Evolutionary conservation across 2,888 invertebrate species (phyloP).

Genomic region (Trichacis sp.): DNA sequence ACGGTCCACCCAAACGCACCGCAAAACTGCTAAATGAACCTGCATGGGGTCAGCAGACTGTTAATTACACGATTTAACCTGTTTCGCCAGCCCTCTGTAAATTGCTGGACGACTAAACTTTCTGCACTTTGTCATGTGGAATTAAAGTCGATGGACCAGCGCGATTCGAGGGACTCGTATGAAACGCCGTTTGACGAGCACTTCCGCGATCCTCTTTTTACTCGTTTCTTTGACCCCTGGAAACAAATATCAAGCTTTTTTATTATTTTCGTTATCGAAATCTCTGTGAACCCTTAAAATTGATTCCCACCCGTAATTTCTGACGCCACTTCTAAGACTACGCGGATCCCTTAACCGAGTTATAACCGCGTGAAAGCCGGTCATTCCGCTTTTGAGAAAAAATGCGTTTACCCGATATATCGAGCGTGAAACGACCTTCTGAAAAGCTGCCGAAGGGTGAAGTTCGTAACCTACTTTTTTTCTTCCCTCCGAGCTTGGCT

Average conservation of each 20-base stretch:
- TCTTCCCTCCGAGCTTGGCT: no score
- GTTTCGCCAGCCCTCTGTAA: slow-evolving; percentile 38
- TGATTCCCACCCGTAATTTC: neutral
- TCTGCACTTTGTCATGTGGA: slow-evolving; percentile 40
- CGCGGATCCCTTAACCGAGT: slow-evolving; percentile 36
- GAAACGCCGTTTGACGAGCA: slow-evolving; percentile 13
- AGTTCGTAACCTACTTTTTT: neutral
- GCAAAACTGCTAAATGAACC: slow-evolving; percentile 43
- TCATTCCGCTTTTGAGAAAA: slow-evolving; percentile 31
- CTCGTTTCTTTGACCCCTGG: neutral
- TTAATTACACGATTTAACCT: slow-evolving; percentile 45
- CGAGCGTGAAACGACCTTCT: slow-evolving; percentile 26
- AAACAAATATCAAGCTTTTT: no score
- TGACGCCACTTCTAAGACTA: slow-evolving; percentile 18
- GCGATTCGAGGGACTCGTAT: slow-evolving; percentile 33
- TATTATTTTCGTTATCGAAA: no score
- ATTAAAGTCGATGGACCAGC: slow-evolving; percentile 33
- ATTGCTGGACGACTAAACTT: slow-evolving; percentile 41
- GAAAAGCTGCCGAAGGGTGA: slow-evolving; percentile 4
- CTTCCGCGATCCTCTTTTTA: neutral
- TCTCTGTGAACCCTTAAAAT: no score
- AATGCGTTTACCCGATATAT: slow-evolving; percentile 27
- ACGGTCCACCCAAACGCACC: slow-evolving; percentile 44
- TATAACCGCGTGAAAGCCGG: slow-evolving; percentile 35
- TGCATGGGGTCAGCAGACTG: slow-evolving; percentile 45